Base-by-base conservation (phyloP, 2,113 vertebrate species). In the Hiodon tergisus region DNA sequence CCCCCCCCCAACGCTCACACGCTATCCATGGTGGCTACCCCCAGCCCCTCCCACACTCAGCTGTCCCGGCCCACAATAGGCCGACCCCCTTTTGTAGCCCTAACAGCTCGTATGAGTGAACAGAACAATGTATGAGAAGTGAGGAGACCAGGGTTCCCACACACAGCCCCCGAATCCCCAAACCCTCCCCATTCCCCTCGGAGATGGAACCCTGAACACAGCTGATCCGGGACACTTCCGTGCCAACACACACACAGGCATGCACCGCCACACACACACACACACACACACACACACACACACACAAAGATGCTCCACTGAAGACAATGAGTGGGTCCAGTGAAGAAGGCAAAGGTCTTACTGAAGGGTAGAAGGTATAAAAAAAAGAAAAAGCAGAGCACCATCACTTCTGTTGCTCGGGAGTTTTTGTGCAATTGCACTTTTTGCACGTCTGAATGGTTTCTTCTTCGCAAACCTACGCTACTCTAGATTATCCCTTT, bases 101-200 rank as follows among this genome's bases (percentile, higher is more conserved):
- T 96, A 96, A 98, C 94, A 94, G 94, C 96, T 98, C 93, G 93
- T 91, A 94, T 91, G 91, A 94, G 92, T 86, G 80, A 59, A 79
- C 85, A 92, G 94, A 96, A 98, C 96, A 98, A 98, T 98, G 94
- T 95, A 96, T 98, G 95, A 98, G 96, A 98, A 98, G 95, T 94
- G 88, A 93, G 91, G 95, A 89, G 93, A 90, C 89, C 91, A 85
- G 93, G 94, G 96, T 98, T 98, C 95, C 97, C 97, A 98, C 96
- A 98, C 94, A 94, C 85, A 83, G 83, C 70, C 89, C 88, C 90
- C 89, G 85, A 87, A 87, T 85, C 87, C 88, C 88, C 83, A 88
- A 87, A 88, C 88, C 81, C 59, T 80, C 86, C 89, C 2, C 73
- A 48, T 31, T 69, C 90, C 91, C 85, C 90, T 91, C 14, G 13